phyloP scores from a whole-genome alignment of 37 sponge, comb jelly and placozoan species.

The Chondrilla cf. caribensis region DNA sequence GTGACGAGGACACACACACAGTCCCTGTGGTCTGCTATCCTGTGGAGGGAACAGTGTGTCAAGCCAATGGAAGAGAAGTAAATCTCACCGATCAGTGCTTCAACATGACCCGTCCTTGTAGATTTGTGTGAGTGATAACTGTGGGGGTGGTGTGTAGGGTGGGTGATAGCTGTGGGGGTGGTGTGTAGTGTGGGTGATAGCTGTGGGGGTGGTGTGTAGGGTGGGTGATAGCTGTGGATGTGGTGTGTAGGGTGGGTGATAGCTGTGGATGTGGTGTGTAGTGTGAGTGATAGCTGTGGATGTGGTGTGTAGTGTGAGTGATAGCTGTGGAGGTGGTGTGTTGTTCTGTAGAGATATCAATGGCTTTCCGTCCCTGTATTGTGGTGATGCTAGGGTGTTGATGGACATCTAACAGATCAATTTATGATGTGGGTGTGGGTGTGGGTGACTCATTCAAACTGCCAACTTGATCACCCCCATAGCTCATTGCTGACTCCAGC shows the following conservation, averaged over 20 bases:
- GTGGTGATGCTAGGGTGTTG: no score
- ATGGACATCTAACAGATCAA: no score
- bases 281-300: slow-evolving; percentile 4
- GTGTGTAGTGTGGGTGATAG: background rate
- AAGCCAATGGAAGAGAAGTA: background rate
- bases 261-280: no score
- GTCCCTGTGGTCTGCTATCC: slow-evolving; percentile 56
- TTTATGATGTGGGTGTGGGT: no score
- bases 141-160: no score
- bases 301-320: slow-evolving; percentile 4
- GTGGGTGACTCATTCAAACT: no score
- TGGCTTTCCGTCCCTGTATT: no score
- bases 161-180: slow-evolving; percentile 16
- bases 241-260: background rate
- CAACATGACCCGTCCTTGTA: background rate
- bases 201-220: no score
- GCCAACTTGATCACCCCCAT: no score
- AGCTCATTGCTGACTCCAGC: no score
- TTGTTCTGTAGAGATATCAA: no score
- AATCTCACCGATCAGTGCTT: background rate
- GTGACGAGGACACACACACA: slow-evolving; percentile 2
- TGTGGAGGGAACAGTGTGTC: slow-evolving; percentile 30
- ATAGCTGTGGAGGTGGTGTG: no score
- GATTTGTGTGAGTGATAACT: slow-evolving; percentile 25
- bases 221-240: slow-evolving; percentile 1